Conservation (phyloP, 2,888 invertebrate species). For the Tolmerus cingulatus region DNA sequence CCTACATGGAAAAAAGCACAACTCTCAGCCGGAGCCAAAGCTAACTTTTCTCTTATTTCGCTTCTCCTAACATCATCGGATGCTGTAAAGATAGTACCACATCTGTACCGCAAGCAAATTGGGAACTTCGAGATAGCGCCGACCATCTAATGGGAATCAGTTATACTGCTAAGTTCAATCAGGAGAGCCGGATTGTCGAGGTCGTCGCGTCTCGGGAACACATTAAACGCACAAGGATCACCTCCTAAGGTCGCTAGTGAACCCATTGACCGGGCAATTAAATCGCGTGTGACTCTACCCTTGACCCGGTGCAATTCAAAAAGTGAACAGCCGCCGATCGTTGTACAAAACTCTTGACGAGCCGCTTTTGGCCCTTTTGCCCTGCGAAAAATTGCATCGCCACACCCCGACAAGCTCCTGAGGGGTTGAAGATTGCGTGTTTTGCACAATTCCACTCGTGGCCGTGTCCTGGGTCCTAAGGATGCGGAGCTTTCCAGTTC, state of each 20-base stretch:
- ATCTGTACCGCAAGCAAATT: slow-evolving; percentile 37
- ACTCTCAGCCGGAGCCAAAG: neutral
- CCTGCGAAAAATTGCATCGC: neutral
- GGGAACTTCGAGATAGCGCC: slow-evolving; percentile 30
- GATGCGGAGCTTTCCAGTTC: slow-evolving; percentile 13
- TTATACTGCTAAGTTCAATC: slow-evolving; percentile 31
- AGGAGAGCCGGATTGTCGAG: slow-evolving; percentile 17
- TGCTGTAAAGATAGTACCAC: slow-evolving; percentile 36
- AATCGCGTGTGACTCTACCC: neutral
- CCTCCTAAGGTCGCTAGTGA: neutral
- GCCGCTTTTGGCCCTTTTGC: neutral
- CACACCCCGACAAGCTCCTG: slow-evolving; percentile 35
- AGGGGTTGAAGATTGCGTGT: neutral
- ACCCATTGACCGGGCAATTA: neutral
- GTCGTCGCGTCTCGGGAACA: neutral
- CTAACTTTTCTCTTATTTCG: slow-evolving; percentile 25
- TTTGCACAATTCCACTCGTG: neutral
- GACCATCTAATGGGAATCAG: slow-evolving; percentile 32
- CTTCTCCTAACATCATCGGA: slow-evolving; percentile 30
- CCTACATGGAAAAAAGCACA: slow-evolving; percentile 6
- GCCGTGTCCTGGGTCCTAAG: neutral
- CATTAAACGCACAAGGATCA: neutral
- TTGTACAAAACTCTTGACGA: neutral
- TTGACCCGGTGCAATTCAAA: neutral
- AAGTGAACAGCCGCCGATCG: neutral